These are phyloP conservation scores for Macrophya annulata DNA, from an alignment of 2,888 invertebrate species.

Conservation along the genomic window DNA sequence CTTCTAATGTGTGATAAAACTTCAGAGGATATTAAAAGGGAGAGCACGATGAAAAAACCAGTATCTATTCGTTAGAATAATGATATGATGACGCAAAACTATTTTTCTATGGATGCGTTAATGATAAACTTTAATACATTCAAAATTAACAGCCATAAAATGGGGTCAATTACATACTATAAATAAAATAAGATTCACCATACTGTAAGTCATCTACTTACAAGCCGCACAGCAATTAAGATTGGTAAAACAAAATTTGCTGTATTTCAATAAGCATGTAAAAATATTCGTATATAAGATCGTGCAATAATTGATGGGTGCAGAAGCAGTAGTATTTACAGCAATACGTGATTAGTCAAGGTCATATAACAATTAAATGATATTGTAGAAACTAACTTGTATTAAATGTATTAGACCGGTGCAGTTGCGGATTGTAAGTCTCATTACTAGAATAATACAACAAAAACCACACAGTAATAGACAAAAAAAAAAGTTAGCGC, in stretches of 20 bases:
- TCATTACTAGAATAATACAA: slow-evolving; percentile 37
- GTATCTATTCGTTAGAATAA: neutral
- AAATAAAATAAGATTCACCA: neutral
- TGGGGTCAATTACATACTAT: neutral
- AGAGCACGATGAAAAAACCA: neutral
- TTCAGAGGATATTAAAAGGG: neutral
- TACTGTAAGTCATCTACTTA: slow-evolving; percentile 47
- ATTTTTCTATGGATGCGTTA: neutral
- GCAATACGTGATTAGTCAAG: neutral
- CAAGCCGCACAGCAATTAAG: slow-evolving; percentile 43
- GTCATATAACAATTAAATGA: slow-evolving; percentile 25
- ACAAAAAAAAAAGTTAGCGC: slow-evolving; percentile 48
- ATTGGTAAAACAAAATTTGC: neutral
- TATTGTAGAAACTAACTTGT: slow-evolving; percentile 35
- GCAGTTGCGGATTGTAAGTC: slow-evolving; percentile 53
- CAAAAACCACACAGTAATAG: slow-evolving; percentile 13
- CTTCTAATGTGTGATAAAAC: neutral
- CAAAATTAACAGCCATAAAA: slow-evolving; percentile 17
- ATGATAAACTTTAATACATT: neutral
- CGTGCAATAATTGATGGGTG: slow-evolving; percentile 23
- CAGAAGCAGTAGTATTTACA: slow-evolving; percentile 12
- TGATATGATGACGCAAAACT: neutral
- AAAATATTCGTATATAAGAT: neutral
- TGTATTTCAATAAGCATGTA: neutral
- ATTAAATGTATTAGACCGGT: slow-evolving; percentile 14